A percentile compares a stretch with the other conserved stretches of the same genome.
phyloP scores from a whole-genome alignment of 2,888 invertebrate genomes.

The Deladenus siricidicola region DNA sequence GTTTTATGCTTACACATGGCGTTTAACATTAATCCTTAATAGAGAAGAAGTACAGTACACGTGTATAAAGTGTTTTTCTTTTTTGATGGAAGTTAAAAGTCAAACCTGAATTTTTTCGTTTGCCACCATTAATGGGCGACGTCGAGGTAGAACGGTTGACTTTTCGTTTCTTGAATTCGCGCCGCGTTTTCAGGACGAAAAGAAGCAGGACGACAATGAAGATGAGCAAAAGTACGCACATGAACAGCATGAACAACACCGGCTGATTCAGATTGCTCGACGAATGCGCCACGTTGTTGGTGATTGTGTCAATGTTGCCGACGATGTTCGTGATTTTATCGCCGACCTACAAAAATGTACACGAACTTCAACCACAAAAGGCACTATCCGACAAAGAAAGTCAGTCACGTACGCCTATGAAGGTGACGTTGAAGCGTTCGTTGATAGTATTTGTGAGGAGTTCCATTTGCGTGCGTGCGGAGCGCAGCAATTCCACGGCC shows the following conservation, averaged over 20 bases:
- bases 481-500: not conserved
- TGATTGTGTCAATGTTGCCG: conserved; percentile 2
- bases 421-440: conserved; percentile 1
- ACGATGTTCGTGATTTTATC: conserved; percentile 2
- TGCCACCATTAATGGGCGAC: not conserved
- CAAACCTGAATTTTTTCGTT: too few species aligned
- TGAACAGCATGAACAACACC: conserved; percentile 3
- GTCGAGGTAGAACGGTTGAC: not conserved
- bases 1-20: too few species aligned
- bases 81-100: too few species aligned
- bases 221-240: conserved; percentile 11
- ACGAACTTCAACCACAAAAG: too few species aligned
- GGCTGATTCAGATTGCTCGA: conserved; percentile 1
- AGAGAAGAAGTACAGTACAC: too few species aligned
- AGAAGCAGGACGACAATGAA: conserved; percentile 9
- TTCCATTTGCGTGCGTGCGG: not conserved
- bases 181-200: not conserved
- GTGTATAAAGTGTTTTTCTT: too few species aligned
- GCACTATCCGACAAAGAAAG: too few species aligned
- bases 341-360: not conserved
- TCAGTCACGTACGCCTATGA: not conserved
- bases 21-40: too few species aligned
- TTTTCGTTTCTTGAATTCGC: not conserved
- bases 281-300: not conserved
- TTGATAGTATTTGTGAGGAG: conserved; percentile 1